Conservation (phyloP, 2,888 invertebrate genomes). For the Erynnis tages region DNA sequence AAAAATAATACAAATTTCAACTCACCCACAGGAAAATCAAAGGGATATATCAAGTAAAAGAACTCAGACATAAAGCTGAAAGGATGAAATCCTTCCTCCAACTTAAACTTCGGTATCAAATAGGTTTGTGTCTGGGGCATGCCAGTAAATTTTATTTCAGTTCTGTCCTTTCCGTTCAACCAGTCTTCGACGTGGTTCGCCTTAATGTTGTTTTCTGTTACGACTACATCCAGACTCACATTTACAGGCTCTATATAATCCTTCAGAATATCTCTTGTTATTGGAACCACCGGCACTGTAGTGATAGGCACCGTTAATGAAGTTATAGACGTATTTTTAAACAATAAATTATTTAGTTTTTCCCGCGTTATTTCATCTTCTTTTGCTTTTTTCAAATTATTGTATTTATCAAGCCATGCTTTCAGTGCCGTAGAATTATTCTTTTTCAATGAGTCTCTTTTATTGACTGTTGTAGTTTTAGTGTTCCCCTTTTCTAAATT, state of each 20-base stretch:
- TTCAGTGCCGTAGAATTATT: slow-evolving; percentile 51
- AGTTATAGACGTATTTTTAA: slow-evolving; percentile 43
- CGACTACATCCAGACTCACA: slow-evolving; percentile 44
- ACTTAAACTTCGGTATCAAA: slow-evolving; percentile 76
- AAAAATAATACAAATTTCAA: slow-evolving; percentile 30
- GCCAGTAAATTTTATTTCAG: slow-evolving; percentile 72
- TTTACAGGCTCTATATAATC: slow-evolving; percentile 43
- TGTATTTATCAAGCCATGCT: slow-evolving; percentile 61
- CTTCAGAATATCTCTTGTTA: slow-evolving; percentile 60
- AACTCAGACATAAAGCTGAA: slow-evolving; percentile 84
- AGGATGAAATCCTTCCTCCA: slow-evolving; percentile 82
- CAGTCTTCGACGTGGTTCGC: slow-evolving; percentile 64
- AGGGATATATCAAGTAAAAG: slow-evolving; percentile 83
- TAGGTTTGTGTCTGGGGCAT: slow-evolving; percentile 72
- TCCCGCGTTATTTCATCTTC: slow-evolving; percentile 51
- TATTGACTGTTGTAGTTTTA: slow-evolving; percentile 50
- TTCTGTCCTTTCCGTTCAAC: slow-evolving; percentile 63
- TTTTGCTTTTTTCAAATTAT: slow-evolving; percentile 52
- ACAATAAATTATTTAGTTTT: slow-evolving; percentile 45
- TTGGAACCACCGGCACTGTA: slow-evolving; percentile 54
- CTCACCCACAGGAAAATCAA: slow-evolving; percentile 85
- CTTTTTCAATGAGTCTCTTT: slow-evolving; percentile 51
- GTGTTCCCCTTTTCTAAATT: slow-evolving; percentile 42
- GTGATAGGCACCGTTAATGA: slow-evolving; percentile 26
- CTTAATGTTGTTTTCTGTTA: slow-evolving; percentile 57